These are phyloP conservation scores for Raja brachyura DNA, from an alignment of 2,113 vertebrate genomes.

Conservation along the genomic window DNA sequence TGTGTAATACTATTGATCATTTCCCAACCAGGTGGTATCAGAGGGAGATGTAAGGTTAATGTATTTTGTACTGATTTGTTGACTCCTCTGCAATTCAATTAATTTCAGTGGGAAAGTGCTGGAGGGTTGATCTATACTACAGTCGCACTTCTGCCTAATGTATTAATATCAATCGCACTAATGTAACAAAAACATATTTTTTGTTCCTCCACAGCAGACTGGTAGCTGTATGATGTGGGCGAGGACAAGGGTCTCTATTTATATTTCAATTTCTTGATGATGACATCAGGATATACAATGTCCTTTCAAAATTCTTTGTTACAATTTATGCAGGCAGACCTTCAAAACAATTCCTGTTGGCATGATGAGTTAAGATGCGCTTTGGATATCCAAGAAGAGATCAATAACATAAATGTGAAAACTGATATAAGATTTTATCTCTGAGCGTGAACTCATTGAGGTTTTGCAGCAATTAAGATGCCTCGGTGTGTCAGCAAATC, in stretches of 20 bases:
- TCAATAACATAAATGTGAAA: slow-evolving; percentile 49
- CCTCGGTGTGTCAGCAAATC: slow-evolving; percentile 39
- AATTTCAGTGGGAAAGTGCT: slow-evolving; percentile 37
- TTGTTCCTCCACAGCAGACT: slow-evolving; percentile 3
- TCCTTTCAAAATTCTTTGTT: slow-evolving; percentile 26
- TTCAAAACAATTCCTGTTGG: slow-evolving; percentile 36
- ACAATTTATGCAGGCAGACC: background rate
- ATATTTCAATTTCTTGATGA: slow-evolving; percentile 10
- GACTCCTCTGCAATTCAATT: slow-evolving; percentile 31
- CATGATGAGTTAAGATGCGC: slow-evolving; percentile 34
- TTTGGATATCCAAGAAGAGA: slow-evolving; percentile 50
- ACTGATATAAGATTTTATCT: slow-evolving; percentile 48
- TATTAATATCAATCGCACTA: background rate
- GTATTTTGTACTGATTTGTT: slow-evolving; percentile 35
- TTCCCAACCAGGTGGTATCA: slow-evolving; percentile 2
- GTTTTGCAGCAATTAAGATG: slow-evolving; percentile 44
- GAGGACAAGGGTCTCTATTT: slow-evolving; percentile 4
- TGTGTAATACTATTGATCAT: slow-evolving; percentile 25
- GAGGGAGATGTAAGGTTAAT: slow-evolving; percentile 29
- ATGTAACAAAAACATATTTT: slow-evolving; percentile 27
- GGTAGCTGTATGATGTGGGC: background rate
- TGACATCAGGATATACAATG: slow-evolving; percentile 24
- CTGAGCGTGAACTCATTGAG: slow-evolving; percentile 42
- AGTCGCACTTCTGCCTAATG: background rate
- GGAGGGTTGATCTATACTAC: background rate